A percentile compares a stretch with the other conserved stretches of the same genome.
Conservation (phyloP, 2,113 vertebrate species). For the Burhinus oedicnemus region DNA sequence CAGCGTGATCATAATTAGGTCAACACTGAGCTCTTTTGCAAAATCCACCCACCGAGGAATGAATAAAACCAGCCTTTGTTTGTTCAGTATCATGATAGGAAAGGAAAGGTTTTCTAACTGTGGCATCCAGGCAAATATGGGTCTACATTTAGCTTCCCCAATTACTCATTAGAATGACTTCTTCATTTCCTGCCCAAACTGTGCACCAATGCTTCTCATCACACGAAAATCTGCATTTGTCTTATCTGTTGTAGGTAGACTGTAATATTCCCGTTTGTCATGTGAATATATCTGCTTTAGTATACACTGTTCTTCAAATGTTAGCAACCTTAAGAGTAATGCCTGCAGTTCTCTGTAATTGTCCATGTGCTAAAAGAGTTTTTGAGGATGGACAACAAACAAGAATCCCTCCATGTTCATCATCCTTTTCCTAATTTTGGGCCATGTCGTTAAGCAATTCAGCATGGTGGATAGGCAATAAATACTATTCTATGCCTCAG, state of each 20-base stretch:
- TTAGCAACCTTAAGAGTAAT: not conserved
- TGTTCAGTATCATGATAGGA: not conserved
- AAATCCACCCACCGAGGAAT: not conserved
- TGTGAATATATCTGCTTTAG: not conserved
- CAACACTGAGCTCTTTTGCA: not conserved
- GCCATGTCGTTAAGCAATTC: not conserved
- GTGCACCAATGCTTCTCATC: not conserved
- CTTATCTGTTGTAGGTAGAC: not conserved
- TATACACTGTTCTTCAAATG: not conserved
- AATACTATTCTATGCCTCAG: not conserved
- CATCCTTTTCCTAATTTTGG: not conserved
- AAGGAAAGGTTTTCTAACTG: not conserved
- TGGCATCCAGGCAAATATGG: not conserved
- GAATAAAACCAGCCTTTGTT: not conserved
- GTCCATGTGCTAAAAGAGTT: not conserved
- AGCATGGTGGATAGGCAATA: not conserved
- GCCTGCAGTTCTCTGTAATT: not conserved
- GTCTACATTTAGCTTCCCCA: not conserved
- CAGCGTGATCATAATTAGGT: rapidly evolving
- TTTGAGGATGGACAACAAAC: not conserved
- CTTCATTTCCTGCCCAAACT: not conserved
- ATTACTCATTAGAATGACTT: not conserved
- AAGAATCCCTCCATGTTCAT: not conserved
- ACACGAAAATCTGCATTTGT: not conserved
- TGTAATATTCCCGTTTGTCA: not conserved